phyloP scores from a whole-genome alignment of 2,888 invertebrate genomes.

The Cantharis flavilabris region DNA sequence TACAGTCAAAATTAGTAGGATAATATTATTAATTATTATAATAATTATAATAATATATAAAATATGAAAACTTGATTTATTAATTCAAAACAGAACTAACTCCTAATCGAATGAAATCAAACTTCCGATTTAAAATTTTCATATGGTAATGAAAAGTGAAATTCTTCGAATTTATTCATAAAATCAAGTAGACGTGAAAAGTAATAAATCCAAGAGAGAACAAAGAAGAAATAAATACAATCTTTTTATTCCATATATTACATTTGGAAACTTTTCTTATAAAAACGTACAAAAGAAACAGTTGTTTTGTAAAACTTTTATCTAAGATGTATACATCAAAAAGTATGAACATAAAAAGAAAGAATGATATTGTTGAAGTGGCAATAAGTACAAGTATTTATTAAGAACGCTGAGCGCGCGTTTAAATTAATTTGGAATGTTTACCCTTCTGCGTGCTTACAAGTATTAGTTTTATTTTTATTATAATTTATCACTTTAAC shows the following conservation, averaged over 20 bases:
- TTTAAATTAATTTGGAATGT: conserved; percentile 22
- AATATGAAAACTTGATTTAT: not conserved
- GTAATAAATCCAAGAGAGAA: conserved; percentile 15
- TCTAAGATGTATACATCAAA: conserved; percentile 12
- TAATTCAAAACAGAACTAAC: not conserved
- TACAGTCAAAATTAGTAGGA: not conserved
- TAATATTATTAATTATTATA: too few species aligned
- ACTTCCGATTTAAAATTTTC: not conserved
- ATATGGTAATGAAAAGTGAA: conserved; percentile 8
- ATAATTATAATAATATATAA: not conserved
- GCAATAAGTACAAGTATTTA: conserved; percentile 19
- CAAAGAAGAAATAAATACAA: conserved; percentile 14
- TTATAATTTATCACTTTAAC: conserved; percentile 8
- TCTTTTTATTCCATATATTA: conserved; percentile 21
- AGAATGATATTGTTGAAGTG: conserved; percentile 9
- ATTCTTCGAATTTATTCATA: conserved; percentile 15
- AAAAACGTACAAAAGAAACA: conserved; percentile 16
- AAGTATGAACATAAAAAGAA: conserved; percentile 6
- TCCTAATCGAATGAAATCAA: not conserved
- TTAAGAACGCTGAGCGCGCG: conserved; percentile 12
- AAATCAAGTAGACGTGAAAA: conserved; percentile 14
- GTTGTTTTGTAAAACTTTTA: conserved; percentile 17
- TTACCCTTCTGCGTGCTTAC: conserved; percentile 16
- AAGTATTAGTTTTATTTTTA: conserved; percentile 15
- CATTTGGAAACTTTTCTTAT: conserved; percentile 18